A percentile compares a stretch with the other conserved stretches of the same genome.
Conservation (phyloP, 92 coral and sea anemone genomes). For the Porites lobata region DNA sequence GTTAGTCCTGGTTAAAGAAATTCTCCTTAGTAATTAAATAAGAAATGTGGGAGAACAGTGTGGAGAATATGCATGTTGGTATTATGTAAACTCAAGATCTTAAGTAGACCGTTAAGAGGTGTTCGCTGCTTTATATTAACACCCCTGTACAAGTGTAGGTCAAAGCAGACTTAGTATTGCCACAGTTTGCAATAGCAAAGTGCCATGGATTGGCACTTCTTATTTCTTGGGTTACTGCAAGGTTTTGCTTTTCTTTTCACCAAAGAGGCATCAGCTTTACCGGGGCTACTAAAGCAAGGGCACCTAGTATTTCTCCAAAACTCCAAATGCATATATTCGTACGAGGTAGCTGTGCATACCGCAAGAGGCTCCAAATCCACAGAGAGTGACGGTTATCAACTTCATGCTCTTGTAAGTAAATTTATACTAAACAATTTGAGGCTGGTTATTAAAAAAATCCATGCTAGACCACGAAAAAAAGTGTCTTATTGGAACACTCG, state of each 20-base stretch:
- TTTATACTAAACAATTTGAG: neutral
- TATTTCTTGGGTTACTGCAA: slow-evolving; percentile 3
- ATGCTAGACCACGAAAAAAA: too few species aligned
- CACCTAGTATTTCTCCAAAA: slow-evolving; percentile 41
- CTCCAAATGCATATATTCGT: slow-evolving; percentile 80
- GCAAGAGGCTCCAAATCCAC: slow-evolving; percentile 93
- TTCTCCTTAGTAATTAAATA: too few species aligned
- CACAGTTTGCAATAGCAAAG: neutral
- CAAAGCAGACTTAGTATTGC: too few species aligned
- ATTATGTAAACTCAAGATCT: too few species aligned
- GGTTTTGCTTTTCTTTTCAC: neutral
- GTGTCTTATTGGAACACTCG: too few species aligned
- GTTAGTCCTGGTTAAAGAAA: too few species aligned
- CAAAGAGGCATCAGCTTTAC: neutral
- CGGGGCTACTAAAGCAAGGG: neutral
- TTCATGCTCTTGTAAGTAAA: slow-evolving; percentile 73
- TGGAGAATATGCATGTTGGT: too few species aligned
- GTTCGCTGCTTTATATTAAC: neutral
- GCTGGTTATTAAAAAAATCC: too few species aligned
- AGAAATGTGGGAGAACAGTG: too few species aligned
- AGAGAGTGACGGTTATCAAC: slow-evolving; percentile 73
- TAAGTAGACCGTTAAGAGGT: neutral
- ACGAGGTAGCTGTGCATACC: slow-evolving; percentile 86
- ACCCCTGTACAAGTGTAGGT: too few species aligned
- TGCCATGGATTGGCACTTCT: slow-evolving; percentile 17